These are phyloP conservation scores for Pogonocherus hispidulus DNA, from an alignment of 2,888 invertebrate genomes.

Conservation along the genomic window DNA sequence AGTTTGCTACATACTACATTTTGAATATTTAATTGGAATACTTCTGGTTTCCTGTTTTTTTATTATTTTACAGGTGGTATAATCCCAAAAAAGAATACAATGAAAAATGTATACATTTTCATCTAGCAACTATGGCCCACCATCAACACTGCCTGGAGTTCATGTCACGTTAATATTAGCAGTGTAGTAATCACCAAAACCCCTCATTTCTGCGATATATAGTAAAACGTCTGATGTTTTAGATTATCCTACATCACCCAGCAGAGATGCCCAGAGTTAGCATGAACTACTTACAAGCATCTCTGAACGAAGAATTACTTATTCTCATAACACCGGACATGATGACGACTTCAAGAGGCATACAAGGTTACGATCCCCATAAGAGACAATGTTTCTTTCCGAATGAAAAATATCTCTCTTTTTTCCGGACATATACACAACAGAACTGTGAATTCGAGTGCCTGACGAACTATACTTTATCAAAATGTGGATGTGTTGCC, in stretches of 20 bases:
- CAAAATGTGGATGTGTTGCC: slow-evolving; percentile 24
- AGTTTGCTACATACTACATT: too few relatives aligned
- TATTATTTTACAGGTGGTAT: too few relatives aligned
- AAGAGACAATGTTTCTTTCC: slow-evolving; percentile 26
- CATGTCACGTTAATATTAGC: too few relatives aligned
- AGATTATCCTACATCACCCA: slow-evolving; percentile 78
- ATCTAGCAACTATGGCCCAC: too few relatives aligned
- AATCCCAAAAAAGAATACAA: too few relatives aligned
- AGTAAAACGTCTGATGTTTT: too few relatives aligned
- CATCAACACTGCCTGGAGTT: too few relatives aligned
- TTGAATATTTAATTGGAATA: too few relatives aligned
- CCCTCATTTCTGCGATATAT: too few relatives aligned
- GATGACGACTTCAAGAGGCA: slow-evolving; percentile 12
- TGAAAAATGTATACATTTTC: too few relatives aligned
- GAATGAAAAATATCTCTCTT: not conserved
- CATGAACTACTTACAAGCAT: slow-evolving; percentile 80
- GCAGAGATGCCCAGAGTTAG: slow-evolving; percentile 78
- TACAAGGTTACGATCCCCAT: slow-evolving; percentile 1
- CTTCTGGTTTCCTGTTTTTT: too few relatives aligned
- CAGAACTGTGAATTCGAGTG: slow-evolving; percentile 22
- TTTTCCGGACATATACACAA: slow-evolving; percentile 16
- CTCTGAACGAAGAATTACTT: slow-evolving; percentile 78
- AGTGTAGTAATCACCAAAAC: too few relatives aligned
- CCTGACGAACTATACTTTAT: slow-evolving; percentile 5
- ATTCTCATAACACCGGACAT: slow-evolving; percentile 12